Base-by-base conservation (phyloP, 2,888 invertebrate species). In the Polymixis lichenea region DNA sequence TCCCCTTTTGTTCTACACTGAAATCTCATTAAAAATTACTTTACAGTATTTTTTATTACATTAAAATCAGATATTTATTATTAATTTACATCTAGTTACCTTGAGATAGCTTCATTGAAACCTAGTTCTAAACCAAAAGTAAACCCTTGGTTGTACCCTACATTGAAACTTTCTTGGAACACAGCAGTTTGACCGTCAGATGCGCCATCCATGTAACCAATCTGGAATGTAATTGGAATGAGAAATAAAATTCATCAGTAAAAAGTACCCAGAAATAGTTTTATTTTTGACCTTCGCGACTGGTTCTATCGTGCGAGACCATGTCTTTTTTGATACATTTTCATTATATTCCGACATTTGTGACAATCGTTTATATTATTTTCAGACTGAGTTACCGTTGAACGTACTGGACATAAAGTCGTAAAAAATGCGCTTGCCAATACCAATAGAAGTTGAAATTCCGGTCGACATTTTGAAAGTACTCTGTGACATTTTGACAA, bases 131-230 rank as follows among this genome's bases (percentile, higher is more conserved):
- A 96, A 25, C 97, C 98, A 86, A 97, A 97, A 78, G 93, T 91
- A 55, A 98, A 97, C 2, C 98, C 98, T 89, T 97, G 97, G 77
- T 93, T 92, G 90, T 97, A 98, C 2, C 98, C 98, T 75, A 90
- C 90, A 88, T 98, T 97, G 91, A 98, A 98, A 90, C 97, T 97
- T 32, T 95, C 90, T 94, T 98, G 98, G 87, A 97, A 98, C 68
- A 97, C 96, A 71, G 97, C 93, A 28, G 97, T 96, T 82, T 97
- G 96, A 0, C 98, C 98, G 90, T 97, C 97, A 53, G 96, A 94
- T 77, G 97, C 96, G 38, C 98, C 98, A 92, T 98, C 98, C 88
- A 97, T 97, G 88, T 97, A 98, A 60, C 98, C 98, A 85, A 95
- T 93, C 98, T 98, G 85, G 11, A 81, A 81, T 19, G 2, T 55